Conservation (phyloP, 2,113 vertebrate species). For the Eulemur rufifrons region DNA sequence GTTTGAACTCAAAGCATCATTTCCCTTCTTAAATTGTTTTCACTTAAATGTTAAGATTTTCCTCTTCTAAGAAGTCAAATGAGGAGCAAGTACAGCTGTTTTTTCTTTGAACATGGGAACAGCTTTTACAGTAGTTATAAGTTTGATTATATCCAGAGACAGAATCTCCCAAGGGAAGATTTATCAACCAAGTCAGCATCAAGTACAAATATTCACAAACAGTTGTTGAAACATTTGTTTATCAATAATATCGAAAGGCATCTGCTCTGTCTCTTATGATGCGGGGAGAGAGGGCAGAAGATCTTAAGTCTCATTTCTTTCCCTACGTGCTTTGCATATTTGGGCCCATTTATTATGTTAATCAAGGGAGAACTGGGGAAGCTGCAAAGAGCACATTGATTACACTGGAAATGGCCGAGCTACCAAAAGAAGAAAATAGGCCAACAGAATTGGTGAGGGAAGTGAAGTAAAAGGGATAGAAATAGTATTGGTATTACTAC, state of each 20-base stretch:
- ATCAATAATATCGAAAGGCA: slow-evolving; percentile 46
- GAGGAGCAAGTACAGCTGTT: slow-evolving; percentile 69
- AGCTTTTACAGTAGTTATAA: slow-evolving; percentile 76
- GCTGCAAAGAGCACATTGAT: not conserved
- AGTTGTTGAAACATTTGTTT: slow-evolving; percentile 66
- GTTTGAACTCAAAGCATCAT: slow-evolving; percentile 62
- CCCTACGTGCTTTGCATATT: not conserved
- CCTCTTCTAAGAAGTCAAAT: slow-evolving; percentile 74
- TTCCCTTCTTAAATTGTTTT: slow-evolving; percentile 70
- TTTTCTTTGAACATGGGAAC: slow-evolving; percentile 73
- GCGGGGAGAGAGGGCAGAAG: not conserved
- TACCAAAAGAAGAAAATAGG: not conserved
- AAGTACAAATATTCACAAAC: slow-evolving; percentile 73
- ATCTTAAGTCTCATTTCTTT: slow-evolving; percentile 22
- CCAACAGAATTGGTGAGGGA: not conserved
- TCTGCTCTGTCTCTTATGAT: slow-evolving; percentile 43
- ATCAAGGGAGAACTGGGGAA: not conserved
- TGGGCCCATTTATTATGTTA: not conserved
- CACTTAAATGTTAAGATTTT: slow-evolving; percentile 74
- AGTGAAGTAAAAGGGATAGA: not conserved
- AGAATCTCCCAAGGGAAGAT: slow-evolving; percentile 67
- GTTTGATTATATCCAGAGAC: slow-evolving; percentile 77
- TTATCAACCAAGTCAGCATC: slow-evolving; percentile 66
- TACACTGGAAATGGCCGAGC: not conserved
- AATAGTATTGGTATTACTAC: not conserved